Evolutionary conservation across 2,113 vertebrate species (phyloP).

Genomic region (Lepus europaeus): DNA sequence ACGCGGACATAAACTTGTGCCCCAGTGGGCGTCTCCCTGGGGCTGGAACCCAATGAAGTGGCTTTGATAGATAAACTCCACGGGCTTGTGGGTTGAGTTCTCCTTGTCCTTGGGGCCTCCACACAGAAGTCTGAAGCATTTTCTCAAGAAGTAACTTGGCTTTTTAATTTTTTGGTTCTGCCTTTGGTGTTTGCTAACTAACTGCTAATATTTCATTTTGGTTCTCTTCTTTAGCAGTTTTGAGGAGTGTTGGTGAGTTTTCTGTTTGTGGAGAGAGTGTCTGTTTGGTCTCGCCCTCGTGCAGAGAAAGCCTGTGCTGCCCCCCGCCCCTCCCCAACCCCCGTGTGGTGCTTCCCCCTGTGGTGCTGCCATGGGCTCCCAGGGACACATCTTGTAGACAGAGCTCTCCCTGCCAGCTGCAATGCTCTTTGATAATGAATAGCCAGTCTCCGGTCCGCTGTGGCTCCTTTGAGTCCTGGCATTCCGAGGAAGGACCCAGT

Average conservation of each 20-base stretch:
- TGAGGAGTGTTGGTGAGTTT: conserved; percentile 99
- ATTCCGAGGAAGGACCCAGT: not conserved
- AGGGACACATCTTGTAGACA: conserved; percentile 53
- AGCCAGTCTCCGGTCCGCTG: conserved; percentile 73
- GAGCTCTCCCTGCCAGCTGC: conserved; percentile 84
- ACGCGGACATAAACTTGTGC: not conserved
- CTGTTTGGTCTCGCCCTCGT: conserved; percentile 78
- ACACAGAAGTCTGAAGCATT: conserved; percentile 54
- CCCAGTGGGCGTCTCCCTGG: not conserved
- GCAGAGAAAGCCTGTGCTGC: conserved; percentile 75
- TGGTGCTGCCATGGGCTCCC: conserved; percentile 67
- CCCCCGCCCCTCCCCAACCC: conserved; percentile 6
- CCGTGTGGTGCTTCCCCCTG: conserved; percentile 70
- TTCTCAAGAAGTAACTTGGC: conserved; percentile 74
- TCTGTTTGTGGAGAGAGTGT: conserved; percentile 86
- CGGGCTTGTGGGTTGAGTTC: conserved; percentile 59
- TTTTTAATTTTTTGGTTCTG: conserved; percentile 79
- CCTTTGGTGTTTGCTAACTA: conserved; percentile 87
- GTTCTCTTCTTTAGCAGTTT: conserved; percentile 95
- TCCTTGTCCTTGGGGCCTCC: conserved; percentile 7
- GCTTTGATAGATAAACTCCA: not conserved
- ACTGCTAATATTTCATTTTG: conserved; percentile 89
- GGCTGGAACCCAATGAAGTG: not conserved
- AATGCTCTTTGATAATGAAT: conserved; percentile 87
- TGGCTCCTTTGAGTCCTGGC: not conserved